Conservation (phyloP, 2,888 invertebrate species). For the Trisateles emortualis region DNA sequence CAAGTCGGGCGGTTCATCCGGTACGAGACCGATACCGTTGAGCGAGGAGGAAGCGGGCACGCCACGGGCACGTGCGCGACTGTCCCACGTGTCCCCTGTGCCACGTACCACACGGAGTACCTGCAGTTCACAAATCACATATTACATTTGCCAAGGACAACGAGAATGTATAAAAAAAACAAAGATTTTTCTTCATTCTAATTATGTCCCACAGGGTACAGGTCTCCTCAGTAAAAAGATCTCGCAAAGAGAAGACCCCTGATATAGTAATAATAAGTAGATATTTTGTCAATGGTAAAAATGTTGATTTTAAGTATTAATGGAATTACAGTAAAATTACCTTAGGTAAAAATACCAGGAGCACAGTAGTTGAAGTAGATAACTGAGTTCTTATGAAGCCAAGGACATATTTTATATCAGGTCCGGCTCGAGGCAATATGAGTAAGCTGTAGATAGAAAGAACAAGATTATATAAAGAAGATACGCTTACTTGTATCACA, state of each 20-base stretch:
- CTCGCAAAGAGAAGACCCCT: too few relatives aligned
- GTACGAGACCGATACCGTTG: conserved; percentile 94
- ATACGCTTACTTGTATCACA: too few relatives aligned
- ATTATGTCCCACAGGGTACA: too few relatives aligned
- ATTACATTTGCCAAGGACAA: too few relatives aligned
- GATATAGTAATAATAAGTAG: too few relatives aligned
- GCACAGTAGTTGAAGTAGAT: conserved; percentile 95
- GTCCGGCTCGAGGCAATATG: conserved; percentile 94
- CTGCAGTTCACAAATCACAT: conserved; percentile 80
- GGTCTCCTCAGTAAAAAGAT: too few relatives aligned
- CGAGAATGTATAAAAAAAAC: too few relatives aligned
- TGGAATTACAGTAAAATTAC: conserved; percentile 75
- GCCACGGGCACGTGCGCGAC: conserved; percentile 92
- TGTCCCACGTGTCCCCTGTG: conserved; percentile 96
- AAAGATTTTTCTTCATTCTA: too few relatives aligned
- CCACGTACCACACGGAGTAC: conserved; percentile 93
- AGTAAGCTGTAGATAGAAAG: conserved; percentile 89
- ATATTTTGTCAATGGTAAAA: neutral
- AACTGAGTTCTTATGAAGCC: conserved; percentile 97
- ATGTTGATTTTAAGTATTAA: neutral
- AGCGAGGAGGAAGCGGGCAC: conserved; percentile 95
- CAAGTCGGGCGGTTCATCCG: conserved; percentile 94
- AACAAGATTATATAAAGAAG: too few relatives aligned
- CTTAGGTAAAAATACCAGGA: conserved; percentile 94
- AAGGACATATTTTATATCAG: conserved; percentile 96